Conservation (phyloP, 2,113 vertebrate genomes). For the Mustelus asterias region DNA sequence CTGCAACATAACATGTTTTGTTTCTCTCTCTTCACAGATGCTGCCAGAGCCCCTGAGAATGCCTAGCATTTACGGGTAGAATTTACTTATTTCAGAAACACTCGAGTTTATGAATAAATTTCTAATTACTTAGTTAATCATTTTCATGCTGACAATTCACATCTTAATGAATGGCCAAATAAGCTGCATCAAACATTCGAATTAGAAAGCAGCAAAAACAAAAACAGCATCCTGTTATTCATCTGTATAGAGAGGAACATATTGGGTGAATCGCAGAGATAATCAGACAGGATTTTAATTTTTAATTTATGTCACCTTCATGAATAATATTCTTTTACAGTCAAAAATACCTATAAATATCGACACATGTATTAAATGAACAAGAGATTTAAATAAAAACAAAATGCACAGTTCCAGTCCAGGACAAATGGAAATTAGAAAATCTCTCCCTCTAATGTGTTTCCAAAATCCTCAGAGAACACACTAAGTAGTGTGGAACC, state of each 20-base stretch:
- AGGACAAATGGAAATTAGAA: neutral
- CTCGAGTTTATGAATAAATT: neutral
- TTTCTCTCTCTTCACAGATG: neutral
- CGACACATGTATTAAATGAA: neutral
- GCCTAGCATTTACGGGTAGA: neutral
- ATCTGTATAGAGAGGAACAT: neutral
- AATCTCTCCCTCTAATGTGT: neutral
- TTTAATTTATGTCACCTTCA: neutral
- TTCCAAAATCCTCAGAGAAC: neutral
- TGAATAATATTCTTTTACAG: neutral
- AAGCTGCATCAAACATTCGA: neutral
- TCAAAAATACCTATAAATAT: neutral
- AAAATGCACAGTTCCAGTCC: neutral
- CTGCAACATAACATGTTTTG: neutral
- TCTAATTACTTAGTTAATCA: neutral
- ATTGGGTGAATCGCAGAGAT: neutral
- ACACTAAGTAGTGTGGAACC: neutral
- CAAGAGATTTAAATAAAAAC: neutral
- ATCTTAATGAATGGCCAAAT: neutral
- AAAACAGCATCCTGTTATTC: neutral
- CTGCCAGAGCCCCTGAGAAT: neutral
- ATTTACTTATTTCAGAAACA: neutral
- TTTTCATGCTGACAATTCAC: neutral
- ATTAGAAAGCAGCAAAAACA: neutral
- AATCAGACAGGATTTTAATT: neutral